Evolutionary conservation across 2,888 invertebrate species (phyloP).

Genomic region (Heliconius ethilla): DNA sequence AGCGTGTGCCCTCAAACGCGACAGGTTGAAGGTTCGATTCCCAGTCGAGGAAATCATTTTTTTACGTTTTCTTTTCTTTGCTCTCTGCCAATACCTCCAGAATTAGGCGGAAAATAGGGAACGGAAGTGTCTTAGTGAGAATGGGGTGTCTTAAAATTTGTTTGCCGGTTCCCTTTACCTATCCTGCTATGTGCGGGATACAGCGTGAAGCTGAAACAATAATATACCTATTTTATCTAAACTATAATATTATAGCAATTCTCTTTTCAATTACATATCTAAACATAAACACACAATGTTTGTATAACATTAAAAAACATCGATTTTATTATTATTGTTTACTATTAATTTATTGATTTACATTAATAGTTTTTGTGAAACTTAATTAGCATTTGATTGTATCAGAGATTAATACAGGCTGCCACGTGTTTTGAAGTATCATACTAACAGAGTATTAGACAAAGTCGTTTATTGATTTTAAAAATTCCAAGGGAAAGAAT

Average conservation of each 20-base stretch:
- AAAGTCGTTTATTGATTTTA: not conserved
- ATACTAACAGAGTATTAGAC: not conserved
- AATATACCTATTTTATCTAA: not conserved
- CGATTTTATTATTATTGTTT: not conserved
- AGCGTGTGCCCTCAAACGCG: no score
- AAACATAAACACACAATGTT: not conserved
- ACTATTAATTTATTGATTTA: slow-evolving; percentile 21
- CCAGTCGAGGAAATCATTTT: no score
- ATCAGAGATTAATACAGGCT: not conserved
- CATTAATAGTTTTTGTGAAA: slow-evolving; percentile 24
- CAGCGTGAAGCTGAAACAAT: no score
- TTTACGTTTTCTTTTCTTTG: no score
- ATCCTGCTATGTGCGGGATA: no score
- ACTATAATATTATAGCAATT: not conserved
- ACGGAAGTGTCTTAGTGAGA: no score
- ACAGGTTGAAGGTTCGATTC: no score
- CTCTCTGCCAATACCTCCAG: no score
- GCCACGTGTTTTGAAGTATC: not conserved
- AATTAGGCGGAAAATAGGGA: no score
- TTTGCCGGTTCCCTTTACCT: no score
- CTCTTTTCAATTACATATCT: not conserved
- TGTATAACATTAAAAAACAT: not conserved
- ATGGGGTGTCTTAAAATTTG: no score
- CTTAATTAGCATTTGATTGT: slow-evolving; percentile 28
- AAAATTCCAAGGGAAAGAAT: not conserved